Conservation (phyloP, 1,140 invertebrate genomes). For the Coenobita brevimanus region DNA sequence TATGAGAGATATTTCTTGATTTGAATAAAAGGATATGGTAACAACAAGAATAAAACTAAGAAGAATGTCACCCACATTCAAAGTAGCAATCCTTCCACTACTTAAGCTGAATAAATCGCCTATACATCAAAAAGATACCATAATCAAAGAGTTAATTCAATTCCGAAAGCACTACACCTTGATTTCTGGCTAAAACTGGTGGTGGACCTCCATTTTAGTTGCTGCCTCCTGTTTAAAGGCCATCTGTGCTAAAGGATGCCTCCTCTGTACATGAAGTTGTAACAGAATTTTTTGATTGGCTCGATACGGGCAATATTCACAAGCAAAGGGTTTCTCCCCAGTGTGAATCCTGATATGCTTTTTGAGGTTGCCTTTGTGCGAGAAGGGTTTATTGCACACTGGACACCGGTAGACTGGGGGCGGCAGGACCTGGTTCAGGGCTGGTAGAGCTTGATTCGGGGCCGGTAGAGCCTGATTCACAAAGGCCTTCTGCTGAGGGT, state of each 20-base stretch:
- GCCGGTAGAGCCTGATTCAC: too few relatives aligned
- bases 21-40: too few relatives aligned
- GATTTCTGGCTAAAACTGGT: background rate
- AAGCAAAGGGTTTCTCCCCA: conserved; percentile 57
- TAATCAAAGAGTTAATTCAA: background rate
- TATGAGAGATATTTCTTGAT: too few relatives aligned
- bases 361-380: conserved; percentile 43
- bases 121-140: background rate
- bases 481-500: background rate
- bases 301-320: conserved; percentile 44
- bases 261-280: conserved; percentile 49
- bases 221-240: conserved; percentile 30
- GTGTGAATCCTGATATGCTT: conserved; percentile 58
- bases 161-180: background rate
- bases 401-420: conserved; percentile 22
- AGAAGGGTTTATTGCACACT: conserved; percentile 50
- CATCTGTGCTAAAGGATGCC: conserved; percentile 18
- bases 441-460: too few relatives aligned
- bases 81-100: too few relatives aligned
- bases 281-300: conserved; percentile 55
- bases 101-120: too few relatives aligned
- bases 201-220: background rate
- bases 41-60: too few relatives aligned
- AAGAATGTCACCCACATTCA: too few relatives aligned
- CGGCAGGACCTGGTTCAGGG: too few relatives aligned